phyloP scores from a whole-genome alignment of 2,888 invertebrate species.

The Plutella xylostella region DNA sequence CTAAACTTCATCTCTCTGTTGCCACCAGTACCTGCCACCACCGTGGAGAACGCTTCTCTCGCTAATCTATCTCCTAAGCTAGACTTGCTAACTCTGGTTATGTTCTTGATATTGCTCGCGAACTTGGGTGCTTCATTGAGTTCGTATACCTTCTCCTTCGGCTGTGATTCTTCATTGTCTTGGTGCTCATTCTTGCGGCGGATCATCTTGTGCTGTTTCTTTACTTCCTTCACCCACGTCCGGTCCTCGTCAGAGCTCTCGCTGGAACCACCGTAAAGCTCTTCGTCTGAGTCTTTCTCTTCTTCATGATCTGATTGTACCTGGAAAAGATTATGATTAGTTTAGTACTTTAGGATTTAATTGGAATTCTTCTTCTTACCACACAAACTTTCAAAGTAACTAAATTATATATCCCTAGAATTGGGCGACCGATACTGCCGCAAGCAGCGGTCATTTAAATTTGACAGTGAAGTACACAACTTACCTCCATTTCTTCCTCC shows the following conservation, averaged over 20 bases:
- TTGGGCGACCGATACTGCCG: too few relatives aligned
- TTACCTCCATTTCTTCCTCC: conserved; percentile 62
- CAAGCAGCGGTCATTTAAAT: too few relatives aligned
- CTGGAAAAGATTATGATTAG: conserved; percentile 19
- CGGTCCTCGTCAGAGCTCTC: conserved; percentile 85
- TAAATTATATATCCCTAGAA: conserved; percentile 6
- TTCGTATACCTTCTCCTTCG: conserved; percentile 32
- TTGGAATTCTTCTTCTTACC: background rate
- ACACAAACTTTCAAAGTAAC: too few relatives aligned
- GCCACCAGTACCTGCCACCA: conserved; percentile 70
- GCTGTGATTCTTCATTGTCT: conserved; percentile 28
- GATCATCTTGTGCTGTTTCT: conserved; percentile 78
- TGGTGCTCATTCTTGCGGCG: conserved; percentile 45
- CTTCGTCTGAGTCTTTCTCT: conserved; percentile 64
- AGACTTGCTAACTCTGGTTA: conserved; percentile 68
- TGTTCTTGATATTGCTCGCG: conserved; percentile 49
- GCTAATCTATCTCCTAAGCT: conserved; percentile 80
- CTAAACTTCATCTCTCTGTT: conserved; percentile 86
- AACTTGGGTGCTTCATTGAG: conserved; percentile 63
- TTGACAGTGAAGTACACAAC: too few relatives aligned
- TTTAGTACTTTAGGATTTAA: background rate
- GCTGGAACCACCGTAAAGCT: conserved; percentile 50
- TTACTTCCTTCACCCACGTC: conserved; percentile 83
- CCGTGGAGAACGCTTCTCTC: conserved; percentile 64
- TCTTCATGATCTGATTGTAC: conserved; percentile 38